These are phyloP conservation scores for Oasisia sp. DNA, from an alignment of 2,888 invertebrate species.

Conservation along the genomic window DNA sequence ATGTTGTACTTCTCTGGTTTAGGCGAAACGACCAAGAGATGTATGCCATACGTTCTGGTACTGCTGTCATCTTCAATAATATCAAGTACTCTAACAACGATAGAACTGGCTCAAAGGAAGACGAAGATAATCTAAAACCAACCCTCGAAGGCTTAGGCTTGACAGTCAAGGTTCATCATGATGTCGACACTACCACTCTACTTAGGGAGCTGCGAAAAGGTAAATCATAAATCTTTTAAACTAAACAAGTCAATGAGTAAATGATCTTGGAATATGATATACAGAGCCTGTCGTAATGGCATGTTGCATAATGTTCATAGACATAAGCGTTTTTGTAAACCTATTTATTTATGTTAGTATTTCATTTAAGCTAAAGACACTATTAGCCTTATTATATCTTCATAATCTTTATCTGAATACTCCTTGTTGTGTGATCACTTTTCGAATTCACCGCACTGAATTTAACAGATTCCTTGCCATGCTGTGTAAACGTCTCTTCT, in stretches of 20 bases:
- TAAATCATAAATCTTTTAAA: neutral
- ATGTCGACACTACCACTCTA: neutral
- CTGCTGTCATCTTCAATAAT: constrained; percentile 2
- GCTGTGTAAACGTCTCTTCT: neutral
- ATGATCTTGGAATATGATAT: neutral
- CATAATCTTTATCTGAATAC: neutral
- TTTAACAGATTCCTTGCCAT: neutral
- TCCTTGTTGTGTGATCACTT: neutral
- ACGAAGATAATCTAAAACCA: neutral
- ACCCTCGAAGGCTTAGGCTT: neutral
- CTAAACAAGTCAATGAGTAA: neutral
- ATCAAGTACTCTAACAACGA: neutral
- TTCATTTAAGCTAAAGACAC: neutral
- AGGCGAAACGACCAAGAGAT: too few relatives aligned
- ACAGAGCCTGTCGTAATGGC: too few relatives aligned
- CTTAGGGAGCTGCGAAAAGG: neutral
- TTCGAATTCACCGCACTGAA: neutral
- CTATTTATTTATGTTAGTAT: neutral
- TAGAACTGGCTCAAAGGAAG: neutral
- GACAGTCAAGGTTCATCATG: neutral
- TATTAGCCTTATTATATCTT: neutral
- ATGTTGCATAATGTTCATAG: too few relatives aligned
- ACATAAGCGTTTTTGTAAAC: too few relatives aligned
- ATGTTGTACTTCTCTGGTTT: too few relatives aligned
- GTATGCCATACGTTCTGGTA: neutral